Base-by-base conservation (phyloP, 2,888 invertebrate genomes). In the Sthenelais limicola region DNA sequence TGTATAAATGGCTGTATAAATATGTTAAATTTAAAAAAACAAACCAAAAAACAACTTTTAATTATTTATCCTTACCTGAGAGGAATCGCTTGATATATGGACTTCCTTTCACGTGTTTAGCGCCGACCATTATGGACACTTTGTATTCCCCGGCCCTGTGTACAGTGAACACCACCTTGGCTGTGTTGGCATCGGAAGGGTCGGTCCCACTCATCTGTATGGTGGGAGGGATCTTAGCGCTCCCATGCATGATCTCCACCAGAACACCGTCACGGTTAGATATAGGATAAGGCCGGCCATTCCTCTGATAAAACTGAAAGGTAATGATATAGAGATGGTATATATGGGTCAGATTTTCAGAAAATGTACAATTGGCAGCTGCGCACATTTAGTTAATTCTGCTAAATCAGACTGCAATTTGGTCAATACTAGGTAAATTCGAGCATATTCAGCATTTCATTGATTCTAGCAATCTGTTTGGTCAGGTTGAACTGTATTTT, bases 251-350 rank as follows among this genome's bases (percentile, higher is more conserved):
- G 82, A 97, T 94, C 89, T 94, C 93, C 79, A 96, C 93, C 82
- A 93, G 91, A 80, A 97, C 91, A 87, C 94, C 93, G 89, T 97
- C 97, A 76, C 94, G 94, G 90, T 95, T 95, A 89, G 95, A 95
- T 86, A 97, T 93, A 80, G 96, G 96, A 90, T 96, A 97, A 78
- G 96, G 94, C 87, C 95, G 94, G 30, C 96, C 95, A 88, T 96
- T 96, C 78, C 95, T 92, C 89, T 96, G 95, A 90, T 92, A 95
- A 62, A 75, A 74, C 75, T 75, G 72, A 2, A 75, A n/a, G n/a
- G n/a, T n/a, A n/a, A n/a, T n/a, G n/a, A n/a, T n/a, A n/a, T n/a
- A n/a, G n/a, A n/a, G n/a, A n/a, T n/a, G n/a, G n/a, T n/a, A n/a
- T n/a, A n/a, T n/a, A n/a, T n/a, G n/a, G n/a, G n/a, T n/a, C n/a